Evolutionary conservation across 1,140 invertebrate species (phyloP), one percentile per base, ranked within the genome.

Genomic region (Latrodectus geometricus): DNA sequence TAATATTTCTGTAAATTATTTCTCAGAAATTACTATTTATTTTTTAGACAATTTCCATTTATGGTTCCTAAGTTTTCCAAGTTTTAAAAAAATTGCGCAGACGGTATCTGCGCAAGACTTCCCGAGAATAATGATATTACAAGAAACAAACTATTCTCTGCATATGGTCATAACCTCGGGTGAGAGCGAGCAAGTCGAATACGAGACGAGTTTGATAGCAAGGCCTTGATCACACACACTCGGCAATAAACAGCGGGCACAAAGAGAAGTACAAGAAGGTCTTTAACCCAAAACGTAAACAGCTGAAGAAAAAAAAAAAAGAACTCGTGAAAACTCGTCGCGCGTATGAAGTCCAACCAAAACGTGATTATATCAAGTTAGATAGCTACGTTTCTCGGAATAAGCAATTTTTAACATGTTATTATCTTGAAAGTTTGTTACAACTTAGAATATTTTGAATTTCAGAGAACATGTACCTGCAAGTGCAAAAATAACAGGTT

Each of bases 221-320:
- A n/a, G 81, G 68, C 81, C 81, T 84, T 84, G 81, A 84, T 84
- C 81, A 35, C 15, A 68, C 81, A 35, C 15, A 68, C 35, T 35
- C 35, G 9, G 21, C 17, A 73, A 61, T 61, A 61, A 61, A 21
- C 21, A 65, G 49, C 69, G 20, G 12, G 54, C 23, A 72, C 35
- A 17, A 35, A 35, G 23, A 61, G 56, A 74, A 49, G 12, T n/a
- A n/a, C 17, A 21, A 52, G 69, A 82, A 76, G 81, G 81, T 84
- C 81, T 84, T 84, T 84, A 84, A 84, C 81, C 81, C 73, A 84
- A 84, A 84, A 84, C 49, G 81, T 84, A 84, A 84, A 84, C 81
- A 84, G 66, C 56, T n/a, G 50, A 65, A 69, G 15, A 17, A 52
- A 9, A 23, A 52, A 9, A 23, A 49, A n/a, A 66, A 66, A 49